Evolutionary conservation across 2,797 vertebrate species (phyloP).

Genomic region (Aeoliscus strigatus): DNA sequence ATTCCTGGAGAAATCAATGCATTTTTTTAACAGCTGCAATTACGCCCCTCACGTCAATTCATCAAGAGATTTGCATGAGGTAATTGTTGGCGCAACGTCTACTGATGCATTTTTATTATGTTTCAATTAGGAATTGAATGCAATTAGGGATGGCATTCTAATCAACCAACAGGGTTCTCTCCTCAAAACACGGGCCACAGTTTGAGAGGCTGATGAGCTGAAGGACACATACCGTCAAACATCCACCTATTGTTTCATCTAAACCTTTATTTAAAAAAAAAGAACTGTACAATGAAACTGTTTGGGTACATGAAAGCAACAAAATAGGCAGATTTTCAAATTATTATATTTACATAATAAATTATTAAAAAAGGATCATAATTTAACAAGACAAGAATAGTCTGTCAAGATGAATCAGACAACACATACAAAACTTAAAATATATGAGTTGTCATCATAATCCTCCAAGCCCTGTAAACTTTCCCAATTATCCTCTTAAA

Average conservation of each 20-base stretch:
- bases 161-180: constrained; percentile 64
- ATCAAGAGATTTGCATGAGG: constrained; percentile 77
- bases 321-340: too few relatives aligned
- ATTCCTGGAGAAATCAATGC: constrained; percentile 72
- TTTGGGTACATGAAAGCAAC: too few relatives aligned
- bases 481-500: constrained; percentile 9
- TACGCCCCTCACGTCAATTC: constrained; percentile 70
- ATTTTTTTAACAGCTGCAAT: constrained; percentile 68
- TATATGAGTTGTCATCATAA: too few relatives aligned
- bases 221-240: constrained; percentile 42
- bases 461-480: constrained; percentile 2
- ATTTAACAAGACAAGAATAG: too few relatives aligned
- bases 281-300: too few relatives aligned
- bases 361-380: too few relatives aligned
- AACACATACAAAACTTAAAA: too few relatives aligned
- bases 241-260: constrained; percentile 34
- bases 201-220: constrained; percentile 39
- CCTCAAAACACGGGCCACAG: constrained; percentile 39
- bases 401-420: too few relatives aligned
- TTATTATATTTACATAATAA: too few relatives aligned
- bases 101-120: constrained; percentile 78
- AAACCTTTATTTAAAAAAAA: too few relatives aligned
- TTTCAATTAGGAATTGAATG: constrained; percentile 78
- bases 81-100: constrained; percentile 73
- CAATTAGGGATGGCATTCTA: constrained; percentile 73